These are phyloP conservation scores for Tipula lateralis DNA, from an alignment of 2,888 invertebrate species.

Conservation along the genomic window DNA sequence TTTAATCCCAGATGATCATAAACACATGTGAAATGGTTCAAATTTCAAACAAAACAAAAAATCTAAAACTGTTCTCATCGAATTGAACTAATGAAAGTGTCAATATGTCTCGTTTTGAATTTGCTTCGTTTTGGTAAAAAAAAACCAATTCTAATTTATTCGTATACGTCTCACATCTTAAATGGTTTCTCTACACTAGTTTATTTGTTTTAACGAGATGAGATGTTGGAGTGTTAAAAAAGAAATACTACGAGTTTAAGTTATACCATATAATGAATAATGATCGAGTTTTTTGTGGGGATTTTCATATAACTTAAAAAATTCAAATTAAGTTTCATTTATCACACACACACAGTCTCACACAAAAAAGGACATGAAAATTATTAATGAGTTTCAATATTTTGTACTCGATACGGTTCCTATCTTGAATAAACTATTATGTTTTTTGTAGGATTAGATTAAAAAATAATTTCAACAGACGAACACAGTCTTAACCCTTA, in stretches of 20 bases:
- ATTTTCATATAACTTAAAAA: not conserved
- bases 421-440: not conserved
- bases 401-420: not conserved
- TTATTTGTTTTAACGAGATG: not conserved
- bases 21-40: not conserved
- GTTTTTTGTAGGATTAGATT: not conserved
- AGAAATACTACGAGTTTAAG: not conserved
- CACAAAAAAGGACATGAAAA: not conserved
- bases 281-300: not conserved
- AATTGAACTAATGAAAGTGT: not conserved
- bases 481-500: not conserved
- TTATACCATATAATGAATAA: conserved; percentile 24
- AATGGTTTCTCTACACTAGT: too few relatives aligned
- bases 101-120: not conserved
- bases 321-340: conserved; percentile 15
- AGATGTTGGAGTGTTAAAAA: too few relatives aligned
- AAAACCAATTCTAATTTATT: not conserved
- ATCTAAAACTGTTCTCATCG: not conserved
- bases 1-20: not conserved
- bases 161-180: too few relatives aligned
- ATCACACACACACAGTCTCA: not conserved
- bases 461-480: not conserved
- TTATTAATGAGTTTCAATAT: conserved; percentile 24
- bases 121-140: not conserved
- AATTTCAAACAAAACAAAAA: not conserved